These are phyloP conservation scores for Spatula clypeata DNA, from an alignment of 2,797 vertebrate species.

Conservation along the genomic window DNA sequence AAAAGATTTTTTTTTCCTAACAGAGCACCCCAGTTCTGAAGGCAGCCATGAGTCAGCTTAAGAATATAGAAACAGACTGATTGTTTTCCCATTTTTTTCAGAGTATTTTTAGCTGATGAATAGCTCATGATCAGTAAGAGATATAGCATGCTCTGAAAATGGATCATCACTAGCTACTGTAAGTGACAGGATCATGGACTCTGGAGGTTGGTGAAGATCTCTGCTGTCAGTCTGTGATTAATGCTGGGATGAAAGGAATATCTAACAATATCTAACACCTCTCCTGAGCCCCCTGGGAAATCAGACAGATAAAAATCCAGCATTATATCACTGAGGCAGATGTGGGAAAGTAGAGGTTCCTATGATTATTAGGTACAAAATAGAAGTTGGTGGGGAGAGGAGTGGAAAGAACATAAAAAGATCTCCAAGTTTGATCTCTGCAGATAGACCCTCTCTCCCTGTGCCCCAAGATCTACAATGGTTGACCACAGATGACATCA, in stretches of 20 bases:
- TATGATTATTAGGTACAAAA: not conserved
- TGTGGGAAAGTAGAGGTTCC: not conserved
- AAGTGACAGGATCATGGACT: not conserved
- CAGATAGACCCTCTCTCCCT: not conserved
- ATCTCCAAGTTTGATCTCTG: not conserved
- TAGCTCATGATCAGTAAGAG: not conserved
- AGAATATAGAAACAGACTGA: not conserved
- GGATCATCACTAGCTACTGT: not conserved
- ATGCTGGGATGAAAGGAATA: not conserved
- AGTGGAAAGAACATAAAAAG: not conserved
- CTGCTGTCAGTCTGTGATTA: not conserved
- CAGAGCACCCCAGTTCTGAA: not conserved
- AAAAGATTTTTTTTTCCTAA: not conserved
- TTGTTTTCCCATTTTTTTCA: not conserved
- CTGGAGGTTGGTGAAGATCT: not conserved
- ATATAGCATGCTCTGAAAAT: not conserved
- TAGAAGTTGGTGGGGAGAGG: not conserved
- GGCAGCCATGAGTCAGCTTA: not conserved
- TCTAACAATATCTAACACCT: not conserved
- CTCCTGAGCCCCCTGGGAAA: not conserved
- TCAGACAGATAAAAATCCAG: not conserved
- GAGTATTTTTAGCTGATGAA: not conserved
- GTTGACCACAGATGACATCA: not conserved
- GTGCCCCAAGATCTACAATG: not conserved
- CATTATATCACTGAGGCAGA: not conserved